Conservation (phyloP, 2,888 invertebrate species). For the Tetramorium bicarinatum region DNA sequence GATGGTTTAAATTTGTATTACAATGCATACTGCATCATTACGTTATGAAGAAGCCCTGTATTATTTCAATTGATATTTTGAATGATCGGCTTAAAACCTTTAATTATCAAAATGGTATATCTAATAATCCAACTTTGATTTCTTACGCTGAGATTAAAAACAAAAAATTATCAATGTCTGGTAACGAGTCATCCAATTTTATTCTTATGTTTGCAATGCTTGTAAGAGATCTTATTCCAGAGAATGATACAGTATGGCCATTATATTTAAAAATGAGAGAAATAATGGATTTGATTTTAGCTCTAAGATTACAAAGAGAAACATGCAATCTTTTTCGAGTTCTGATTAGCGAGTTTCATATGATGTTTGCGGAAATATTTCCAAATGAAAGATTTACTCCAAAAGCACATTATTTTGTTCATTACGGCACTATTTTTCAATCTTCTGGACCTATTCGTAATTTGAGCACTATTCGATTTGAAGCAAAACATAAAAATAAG, state of each 20-base stretch:
- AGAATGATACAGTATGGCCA: conserved; percentile 28
- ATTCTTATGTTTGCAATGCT: conserved; percentile 36
- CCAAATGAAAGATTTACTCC: conserved; percentile 45
- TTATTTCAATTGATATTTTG: conserved; percentile 14
- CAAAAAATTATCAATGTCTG: conserved; percentile 61
- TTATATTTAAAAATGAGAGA: conserved; percentile 47
- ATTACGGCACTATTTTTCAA: conserved; percentile 45
- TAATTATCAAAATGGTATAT: conserved; percentile 9
- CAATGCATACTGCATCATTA: conserved; percentile 18
- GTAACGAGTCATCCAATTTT: conserved; percentile 59
- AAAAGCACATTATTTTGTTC: conserved; percentile 49
- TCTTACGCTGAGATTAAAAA: conserved; percentile 40
- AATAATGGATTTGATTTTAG: conserved; percentile 29
- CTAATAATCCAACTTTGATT: conserved; percentile 24
- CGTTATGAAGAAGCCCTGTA: not conserved
- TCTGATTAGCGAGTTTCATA: conserved; percentile 13
- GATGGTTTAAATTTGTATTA: conserved; percentile 17
- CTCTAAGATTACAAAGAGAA: conserved; percentile 30
- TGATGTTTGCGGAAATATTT: conserved; percentile 27
- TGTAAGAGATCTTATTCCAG: conserved; percentile 37
- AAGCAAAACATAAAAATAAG: conserved; percentile 33
- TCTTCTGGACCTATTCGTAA: conserved; percentile 45
- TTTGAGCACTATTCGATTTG: conserved; percentile 22
- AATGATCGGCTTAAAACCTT: conserved; percentile 29
- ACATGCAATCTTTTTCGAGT: conserved; percentile 13